phyloP scores from a whole-genome alignment of 2,797 vertebrate species.

The Sebastes steindachneri region DNA sequence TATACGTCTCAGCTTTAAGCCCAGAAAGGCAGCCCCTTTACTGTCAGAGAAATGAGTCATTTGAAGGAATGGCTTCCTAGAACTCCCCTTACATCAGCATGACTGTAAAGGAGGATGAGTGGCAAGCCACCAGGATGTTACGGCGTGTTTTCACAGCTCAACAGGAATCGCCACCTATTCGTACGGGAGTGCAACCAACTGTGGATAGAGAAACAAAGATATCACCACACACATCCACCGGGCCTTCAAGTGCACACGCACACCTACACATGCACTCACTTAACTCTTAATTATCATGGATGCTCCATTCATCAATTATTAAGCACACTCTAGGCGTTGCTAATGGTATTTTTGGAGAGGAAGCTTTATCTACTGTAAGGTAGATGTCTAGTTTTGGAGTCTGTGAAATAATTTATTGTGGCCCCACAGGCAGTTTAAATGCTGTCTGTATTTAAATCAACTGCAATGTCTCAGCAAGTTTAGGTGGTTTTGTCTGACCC shows the following conservation, averaged over 20 bases:
- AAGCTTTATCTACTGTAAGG: constrained; percentile 77
- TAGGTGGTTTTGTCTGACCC: constrained; percentile 40
- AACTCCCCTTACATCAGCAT: constrained; percentile 60
- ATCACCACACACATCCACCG: constrained; percentile 25
- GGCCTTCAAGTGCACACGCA: constrained; percentile 19
- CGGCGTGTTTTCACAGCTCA: constrained; percentile 69
- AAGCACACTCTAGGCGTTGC: constrained; percentile 70
- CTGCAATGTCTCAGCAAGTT: constrained; percentile 64
- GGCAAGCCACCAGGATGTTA: constrained; percentile 54
- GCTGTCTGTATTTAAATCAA: constrained; percentile 77
- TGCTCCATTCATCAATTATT: constrained; percentile 76
- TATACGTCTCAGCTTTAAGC: constrained; percentile 43
- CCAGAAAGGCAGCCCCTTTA: constrained; percentile 7
- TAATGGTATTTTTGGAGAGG: constrained; percentile 78
- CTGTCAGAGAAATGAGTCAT: constrained; percentile 52
- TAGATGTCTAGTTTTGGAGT: constrained; percentile 72
- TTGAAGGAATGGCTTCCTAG: constrained; percentile 69
- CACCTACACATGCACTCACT: constrained; percentile 47
- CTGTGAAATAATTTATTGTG: constrained; percentile 76
- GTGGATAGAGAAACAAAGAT: constrained; percentile 36
- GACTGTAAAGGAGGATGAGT: constrained; percentile 58
- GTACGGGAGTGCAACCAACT: constrained; percentile 37
- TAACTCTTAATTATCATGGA: constrained; percentile 80
- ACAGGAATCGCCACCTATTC: constrained; percentile 62
- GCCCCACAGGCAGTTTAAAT: constrained; percentile 71